Conservation (phyloP, 35 echinoderm and acorn worm species). For the Antedon bifida region DNA sequence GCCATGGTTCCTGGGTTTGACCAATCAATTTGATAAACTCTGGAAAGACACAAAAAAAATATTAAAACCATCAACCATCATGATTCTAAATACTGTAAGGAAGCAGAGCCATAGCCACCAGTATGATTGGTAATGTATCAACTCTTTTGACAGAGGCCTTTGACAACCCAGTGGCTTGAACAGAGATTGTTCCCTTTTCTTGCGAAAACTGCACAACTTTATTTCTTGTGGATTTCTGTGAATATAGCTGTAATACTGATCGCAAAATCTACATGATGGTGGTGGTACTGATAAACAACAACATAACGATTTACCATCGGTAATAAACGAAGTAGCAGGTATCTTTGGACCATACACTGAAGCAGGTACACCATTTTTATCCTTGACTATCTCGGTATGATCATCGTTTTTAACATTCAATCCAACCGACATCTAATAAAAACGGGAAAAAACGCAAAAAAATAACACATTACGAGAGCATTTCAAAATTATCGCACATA, state of each 20-base stretch:
- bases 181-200: too few relatives aligned
- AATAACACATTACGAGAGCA: too few relatives aligned
- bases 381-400: background rate
- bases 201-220: too few relatives aligned
- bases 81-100: background rate
- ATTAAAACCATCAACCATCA: background rate
- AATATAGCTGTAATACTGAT: too few relatives aligned
- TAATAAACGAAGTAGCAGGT: background rate
- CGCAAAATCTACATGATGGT: too few relatives aligned
- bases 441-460: too few relatives aligned
- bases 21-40: background rate
- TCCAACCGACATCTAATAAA: background rate
- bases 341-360: background rate
- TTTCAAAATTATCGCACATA: too few relatives aligned
- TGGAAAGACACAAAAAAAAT: background rate
- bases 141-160: too few relatives aligned
- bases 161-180: too few relatives aligned
- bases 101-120: background rate
- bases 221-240: too few relatives aligned
- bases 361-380: background rate
- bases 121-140: background rate
- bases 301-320: background rate
- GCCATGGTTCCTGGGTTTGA: constrained; percentile 25
- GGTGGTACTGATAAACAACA: background rate
- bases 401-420: background rate